A percentile compares a stretch with the other conserved stretches of the same genome.
These are phyloP conservation scores for Lepidurus apus DNA, from an alignment of 1,140 invertebrate species.

Conservation along the genomic window DNA sequence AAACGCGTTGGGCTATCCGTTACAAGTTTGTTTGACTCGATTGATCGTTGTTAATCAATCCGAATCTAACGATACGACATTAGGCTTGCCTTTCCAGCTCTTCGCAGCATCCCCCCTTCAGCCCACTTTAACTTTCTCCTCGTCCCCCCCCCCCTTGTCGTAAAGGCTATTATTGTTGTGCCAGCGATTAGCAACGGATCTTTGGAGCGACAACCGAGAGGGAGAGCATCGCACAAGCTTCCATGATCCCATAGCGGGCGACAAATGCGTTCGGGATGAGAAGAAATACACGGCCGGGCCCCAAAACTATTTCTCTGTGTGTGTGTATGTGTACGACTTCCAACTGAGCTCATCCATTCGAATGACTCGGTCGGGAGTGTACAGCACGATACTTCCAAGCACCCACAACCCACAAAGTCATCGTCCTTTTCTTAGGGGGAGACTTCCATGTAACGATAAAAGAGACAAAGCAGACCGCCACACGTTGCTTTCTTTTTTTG, in stretches of 20 bases:
- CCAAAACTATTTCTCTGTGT: not conserved
- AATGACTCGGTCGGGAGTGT: not conserved
- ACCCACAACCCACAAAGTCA: not conserved
- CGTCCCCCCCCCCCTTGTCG: not conserved
- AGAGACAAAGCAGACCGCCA: constrained; percentile 18
- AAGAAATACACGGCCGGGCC: not conserved
- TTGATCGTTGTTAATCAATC: not conserved
- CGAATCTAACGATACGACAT: not conserved
- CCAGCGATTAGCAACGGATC: constrained; percentile 18
- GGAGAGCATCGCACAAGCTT: not conserved
- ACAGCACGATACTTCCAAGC: not conserved
- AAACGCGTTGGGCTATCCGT: not conserved
- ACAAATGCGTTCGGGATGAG: not conserved
- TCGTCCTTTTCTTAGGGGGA: not conserved
- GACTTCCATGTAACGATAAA: not conserved
- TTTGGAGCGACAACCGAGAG: not conserved
- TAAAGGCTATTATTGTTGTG: not conserved
- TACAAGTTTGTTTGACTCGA: not conserved
- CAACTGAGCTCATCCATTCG: constrained; percentile 21
- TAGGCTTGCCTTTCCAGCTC: not conserved
- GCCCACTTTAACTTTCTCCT: not conserved
- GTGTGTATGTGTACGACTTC: not conserved
- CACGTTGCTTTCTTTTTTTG: not conserved
- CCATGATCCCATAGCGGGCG: not conserved
- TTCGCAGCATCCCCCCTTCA: no score